A percentile compares a stretch with the other conserved stretches of the same genome.
phyloP scores from a whole-genome alignment of 2,113 vertebrate species.

The Rhizomys pruinosus region DNA sequence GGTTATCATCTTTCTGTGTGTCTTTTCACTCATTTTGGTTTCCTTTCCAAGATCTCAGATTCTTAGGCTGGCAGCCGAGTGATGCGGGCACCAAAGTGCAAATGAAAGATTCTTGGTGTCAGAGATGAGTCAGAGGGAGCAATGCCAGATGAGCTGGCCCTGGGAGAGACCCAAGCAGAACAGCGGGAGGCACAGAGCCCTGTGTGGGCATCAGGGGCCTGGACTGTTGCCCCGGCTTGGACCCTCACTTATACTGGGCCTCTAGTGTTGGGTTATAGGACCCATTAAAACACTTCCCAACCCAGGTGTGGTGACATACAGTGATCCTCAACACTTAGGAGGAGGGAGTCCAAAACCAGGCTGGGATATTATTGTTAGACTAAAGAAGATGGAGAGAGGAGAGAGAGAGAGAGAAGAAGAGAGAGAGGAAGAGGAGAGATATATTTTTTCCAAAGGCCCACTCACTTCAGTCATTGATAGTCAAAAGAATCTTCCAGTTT shows the following conservation, averaged over 20 bases:
- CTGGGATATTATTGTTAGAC: neutral
- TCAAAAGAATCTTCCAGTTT: constrained; percentile 19
- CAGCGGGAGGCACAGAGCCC: rapidly evolving
- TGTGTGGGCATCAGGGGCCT: neutral
- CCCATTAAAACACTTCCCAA: neutral
- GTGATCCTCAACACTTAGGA: neutral
- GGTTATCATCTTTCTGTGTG: constrained; percentile 65
- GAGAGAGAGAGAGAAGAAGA: too few species aligned
- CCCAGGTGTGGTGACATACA: neutral
- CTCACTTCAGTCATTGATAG: neutral
- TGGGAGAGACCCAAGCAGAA: neutral
- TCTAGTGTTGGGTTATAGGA: rapidly evolving
- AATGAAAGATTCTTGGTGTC: neutral
- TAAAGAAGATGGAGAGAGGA: neutral
- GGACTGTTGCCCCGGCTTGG: neutral
- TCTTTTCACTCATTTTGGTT: constrained; percentile 73
- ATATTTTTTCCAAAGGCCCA: neutral
- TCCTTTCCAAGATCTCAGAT: constrained; percentile 67
- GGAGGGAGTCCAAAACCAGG: neutral
- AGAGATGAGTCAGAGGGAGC: neutral
- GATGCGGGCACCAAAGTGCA: neutral
- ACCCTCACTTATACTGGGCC: neutral
- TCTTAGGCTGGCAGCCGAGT: constrained; percentile 49
- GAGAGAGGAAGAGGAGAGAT: rapidly evolving
- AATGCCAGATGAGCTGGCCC: neutral